Evolutionary conservation across 2,888 invertebrate genomes (phyloP), one percentile per base, ranked within the genome.

Genomic region (Temnothorax unifasciatus): DNA sequence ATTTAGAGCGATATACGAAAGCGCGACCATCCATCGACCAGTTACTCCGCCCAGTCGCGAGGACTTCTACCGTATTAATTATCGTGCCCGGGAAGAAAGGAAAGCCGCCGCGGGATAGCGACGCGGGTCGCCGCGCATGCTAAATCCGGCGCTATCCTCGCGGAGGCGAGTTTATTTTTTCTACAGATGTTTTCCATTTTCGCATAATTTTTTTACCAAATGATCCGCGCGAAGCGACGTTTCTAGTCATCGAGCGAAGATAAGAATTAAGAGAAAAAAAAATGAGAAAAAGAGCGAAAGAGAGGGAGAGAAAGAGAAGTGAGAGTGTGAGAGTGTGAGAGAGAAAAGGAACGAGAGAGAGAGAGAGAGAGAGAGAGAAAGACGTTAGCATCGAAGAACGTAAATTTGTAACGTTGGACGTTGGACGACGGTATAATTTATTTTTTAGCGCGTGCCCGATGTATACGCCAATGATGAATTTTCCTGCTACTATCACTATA

Each of bases 141-240:
- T 66, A 13, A 52, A 52, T 25, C 25, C 11, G n/a, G 54, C 85
- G 85, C 84, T 86, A 79, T 83, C 85, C 84, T 44, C 79, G 68
- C 69, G 85, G 87, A 81, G 90, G 85, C 86, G 87, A 89, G 88
- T 92, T 94, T 92, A 93, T 92, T 93, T 94, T 94, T 93, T 92
- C 90, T 92, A 92, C 86, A 85, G 87, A 87, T 91, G 89, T 90
- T 91, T 92, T 92, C 90, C 92, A 92, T 91, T 92, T 90, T 92
- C 92, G 90, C 90, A 92, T 93, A 93, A 93, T 93, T 94, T 94
- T 94, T 94, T 94, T 94, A 94, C 92, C 92, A 93, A 93, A 93
- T 93, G 91, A 93, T 91, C 91, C 90, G 90, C 90, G 92, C 89
- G 92, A 93, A 92, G 92, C 91, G 89, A 93, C 90, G 92, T 93